A percentile compares a stretch with the other conserved stretches of the same genome.
Conservation (phyloP, 1,140 invertebrate genomes). For the fruit fly (Drosophila melanogaster) region DNA sequence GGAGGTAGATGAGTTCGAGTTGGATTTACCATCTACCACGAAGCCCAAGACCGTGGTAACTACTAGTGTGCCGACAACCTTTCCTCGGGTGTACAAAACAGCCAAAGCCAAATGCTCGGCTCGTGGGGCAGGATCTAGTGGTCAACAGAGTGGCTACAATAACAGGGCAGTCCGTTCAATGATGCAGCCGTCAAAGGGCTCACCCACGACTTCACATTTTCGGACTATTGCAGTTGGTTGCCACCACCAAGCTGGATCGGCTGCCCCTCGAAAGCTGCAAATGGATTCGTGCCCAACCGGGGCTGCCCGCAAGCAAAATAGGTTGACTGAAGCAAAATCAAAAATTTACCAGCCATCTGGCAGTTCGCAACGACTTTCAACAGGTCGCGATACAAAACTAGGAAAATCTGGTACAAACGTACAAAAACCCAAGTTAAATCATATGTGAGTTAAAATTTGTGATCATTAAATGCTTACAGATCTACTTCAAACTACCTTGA, state of each 20-base stretch:
- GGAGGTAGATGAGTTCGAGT: slow-evolving; percentile 1
- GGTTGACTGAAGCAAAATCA: not conserved
- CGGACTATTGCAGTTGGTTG: not conserved
- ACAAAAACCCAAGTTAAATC: slow-evolving; percentile 1
- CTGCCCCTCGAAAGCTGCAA: not conserved
- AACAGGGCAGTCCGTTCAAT: not conserved
- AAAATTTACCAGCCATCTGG: not conserved
- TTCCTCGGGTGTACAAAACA: slow-evolving; percentile 19
- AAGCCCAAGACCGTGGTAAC: slow-evolving; percentile 1
- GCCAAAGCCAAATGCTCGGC: slow-evolving; percentile 19
- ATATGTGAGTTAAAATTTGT: slow-evolving; percentile 13
- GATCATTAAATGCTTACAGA: too few species aligned
- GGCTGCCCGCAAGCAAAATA: slow-evolving; percentile 4
- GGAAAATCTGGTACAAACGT: not conserved
- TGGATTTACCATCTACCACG: not conserved
- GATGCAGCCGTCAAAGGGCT: not conserved
- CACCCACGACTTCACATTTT: not conserved
- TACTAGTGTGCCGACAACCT: slow-evolving; percentile 5
- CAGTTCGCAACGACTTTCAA: not conserved
- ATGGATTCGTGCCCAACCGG: not conserved
- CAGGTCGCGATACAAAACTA: slow-evolving; percentile 3
- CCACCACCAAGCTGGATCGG: not conserved
- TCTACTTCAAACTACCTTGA: too few species aligned
- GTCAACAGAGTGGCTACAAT: not conserved
- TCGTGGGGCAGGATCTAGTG: not conserved